phyloP scores from a whole-genome alignment of 2,888 invertebrate species.

The Taphrorychus bicolor region DNA sequence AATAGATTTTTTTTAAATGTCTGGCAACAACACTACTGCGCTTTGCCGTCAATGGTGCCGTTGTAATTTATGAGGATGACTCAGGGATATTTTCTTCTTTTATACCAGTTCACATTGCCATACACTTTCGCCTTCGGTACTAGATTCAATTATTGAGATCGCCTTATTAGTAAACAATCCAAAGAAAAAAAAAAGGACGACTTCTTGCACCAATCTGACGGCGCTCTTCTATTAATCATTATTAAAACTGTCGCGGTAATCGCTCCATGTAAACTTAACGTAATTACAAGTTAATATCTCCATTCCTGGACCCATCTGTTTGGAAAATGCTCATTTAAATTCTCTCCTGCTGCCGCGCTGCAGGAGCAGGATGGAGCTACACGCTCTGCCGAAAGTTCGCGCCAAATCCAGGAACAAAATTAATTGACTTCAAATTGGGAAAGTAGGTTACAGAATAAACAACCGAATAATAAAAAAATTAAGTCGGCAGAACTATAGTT shows the following conservation, averaged over 20 bases:
- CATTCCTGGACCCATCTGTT: slow-evolving; percentile 57
- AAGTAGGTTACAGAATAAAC: slow-evolving; percentile 18
- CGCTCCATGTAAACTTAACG: slow-evolving; percentile 56
- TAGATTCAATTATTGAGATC: not conserved
- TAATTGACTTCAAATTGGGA: slow-evolving; percentile 47
- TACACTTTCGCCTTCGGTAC: slow-evolving; percentile 7
- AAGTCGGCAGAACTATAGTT: too few relatives aligned
- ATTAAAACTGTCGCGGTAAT: slow-evolving; percentile 57
- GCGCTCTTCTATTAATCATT: slow-evolving; percentile 57
- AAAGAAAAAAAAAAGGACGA: not conserved
- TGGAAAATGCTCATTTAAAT: slow-evolving; percentile 56
- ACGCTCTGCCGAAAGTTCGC: slow-evolving; percentile 31
- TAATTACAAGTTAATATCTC: slow-evolving; percentile 59
- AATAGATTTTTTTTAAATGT: slow-evolving; percentile 29
- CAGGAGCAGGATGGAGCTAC: slow-evolving; percentile 25
- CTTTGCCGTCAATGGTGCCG: slow-evolving; percentile 12
- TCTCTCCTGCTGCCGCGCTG: slow-evolving; percentile 39
- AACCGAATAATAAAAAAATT: not conserved
- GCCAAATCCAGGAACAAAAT: slow-evolving; percentile 47
- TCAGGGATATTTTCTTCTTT: slow-evolving; percentile 14
- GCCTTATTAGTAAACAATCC: not conserved
- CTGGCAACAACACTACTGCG: slow-evolving; percentile 19
- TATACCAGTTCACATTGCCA: not conserved
- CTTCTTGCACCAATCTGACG: slow-evolving; percentile 4
- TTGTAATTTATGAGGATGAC: slow-evolving; percentile 30